Conservation (phyloP, 2,113 vertebrate genomes). For the Corvus cornix region DNA sequence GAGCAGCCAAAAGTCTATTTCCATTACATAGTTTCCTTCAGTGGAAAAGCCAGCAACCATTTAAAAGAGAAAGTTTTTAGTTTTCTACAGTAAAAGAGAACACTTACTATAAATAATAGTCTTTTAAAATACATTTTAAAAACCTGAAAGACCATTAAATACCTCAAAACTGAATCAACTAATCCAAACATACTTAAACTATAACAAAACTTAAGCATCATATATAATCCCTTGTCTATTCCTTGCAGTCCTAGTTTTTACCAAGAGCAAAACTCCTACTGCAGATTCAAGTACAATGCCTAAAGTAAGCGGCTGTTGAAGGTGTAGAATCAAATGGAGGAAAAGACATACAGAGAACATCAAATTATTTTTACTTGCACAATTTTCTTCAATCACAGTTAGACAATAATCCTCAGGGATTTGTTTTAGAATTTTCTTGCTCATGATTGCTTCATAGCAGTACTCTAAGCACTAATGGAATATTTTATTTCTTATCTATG, state of each 20-base stretch:
- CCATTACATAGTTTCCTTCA: not conserved
- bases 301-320: not conserved
- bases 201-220: not conserved
- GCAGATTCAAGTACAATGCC: not conserved
- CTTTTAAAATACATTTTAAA: not conserved
- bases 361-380: not conserved
- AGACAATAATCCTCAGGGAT: not conserved
- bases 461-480: not conserved
- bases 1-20: not conserved
- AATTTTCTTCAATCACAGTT: not conserved
- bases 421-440: not conserved
- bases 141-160: not conserved
- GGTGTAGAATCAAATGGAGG: not conserved
- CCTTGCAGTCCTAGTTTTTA: not conserved
- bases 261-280: not conserved
- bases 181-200: not conserved
- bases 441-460: not conserved
- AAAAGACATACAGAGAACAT: not conserved
- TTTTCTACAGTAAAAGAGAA: not conserved
- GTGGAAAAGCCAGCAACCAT: not conserved
- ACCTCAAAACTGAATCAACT: not conserved
- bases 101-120: not conserved
- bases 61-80: not conserved
- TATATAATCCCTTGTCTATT: not conserved
- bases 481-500: not conserved